These are phyloP conservation scores for Chymomyza fuscimana DNA, from an alignment of 2,888 invertebrate genomes.

Conservation along the genomic window DNA sequence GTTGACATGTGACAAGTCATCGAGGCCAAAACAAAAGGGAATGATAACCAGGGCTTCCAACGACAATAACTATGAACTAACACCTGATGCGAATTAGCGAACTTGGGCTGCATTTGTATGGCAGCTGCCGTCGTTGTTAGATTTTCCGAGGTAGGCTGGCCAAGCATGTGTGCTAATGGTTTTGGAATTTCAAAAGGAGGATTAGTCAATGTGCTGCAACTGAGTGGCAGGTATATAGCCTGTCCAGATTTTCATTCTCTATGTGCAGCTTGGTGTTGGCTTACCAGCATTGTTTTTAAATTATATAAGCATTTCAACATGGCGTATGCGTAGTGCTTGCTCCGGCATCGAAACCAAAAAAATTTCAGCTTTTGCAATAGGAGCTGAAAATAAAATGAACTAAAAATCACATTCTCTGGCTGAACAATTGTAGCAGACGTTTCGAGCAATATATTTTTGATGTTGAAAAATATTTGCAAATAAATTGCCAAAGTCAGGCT, in stretches of 20 bases:
- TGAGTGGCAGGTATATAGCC: conserved; percentile 42
- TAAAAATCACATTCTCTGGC: not conserved
- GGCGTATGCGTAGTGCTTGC: conserved; percentile 44
- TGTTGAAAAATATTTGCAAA: conserved; percentile 69
- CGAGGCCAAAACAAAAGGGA: conserved; percentile 56
- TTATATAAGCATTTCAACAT: conserved; percentile 1
- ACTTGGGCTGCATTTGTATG: conserved; percentile 2
- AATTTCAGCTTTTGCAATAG: not conserved
- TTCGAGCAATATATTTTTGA: too few relatives aligned
- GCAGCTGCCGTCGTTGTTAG: conserved; percentile 8
- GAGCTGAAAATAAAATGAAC: not conserved
- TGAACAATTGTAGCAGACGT: not conserved
- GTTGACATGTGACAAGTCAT: conserved; percentile 72
- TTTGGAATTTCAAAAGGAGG: conserved; percentile 61
- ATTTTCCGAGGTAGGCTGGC: conserved; percentile 15
- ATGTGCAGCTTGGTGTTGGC: not conserved
- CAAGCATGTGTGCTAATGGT: conserved; percentile 44
- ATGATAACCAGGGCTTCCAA: not conserved
- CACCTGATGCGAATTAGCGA: conserved; percentile 10
- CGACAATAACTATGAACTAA: not conserved
- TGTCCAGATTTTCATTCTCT: not conserved
- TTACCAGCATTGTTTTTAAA: not conserved
- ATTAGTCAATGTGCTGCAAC: conserved; percentile 59
- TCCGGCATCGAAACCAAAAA: not conserved
- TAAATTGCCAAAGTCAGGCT: conserved; percentile 52